These are phyloP conservation scores for Schizopygopsis malacanthus DNA, from an alignment of 2,797 vertebrate genomes.

Conservation along the genomic window DNA sequence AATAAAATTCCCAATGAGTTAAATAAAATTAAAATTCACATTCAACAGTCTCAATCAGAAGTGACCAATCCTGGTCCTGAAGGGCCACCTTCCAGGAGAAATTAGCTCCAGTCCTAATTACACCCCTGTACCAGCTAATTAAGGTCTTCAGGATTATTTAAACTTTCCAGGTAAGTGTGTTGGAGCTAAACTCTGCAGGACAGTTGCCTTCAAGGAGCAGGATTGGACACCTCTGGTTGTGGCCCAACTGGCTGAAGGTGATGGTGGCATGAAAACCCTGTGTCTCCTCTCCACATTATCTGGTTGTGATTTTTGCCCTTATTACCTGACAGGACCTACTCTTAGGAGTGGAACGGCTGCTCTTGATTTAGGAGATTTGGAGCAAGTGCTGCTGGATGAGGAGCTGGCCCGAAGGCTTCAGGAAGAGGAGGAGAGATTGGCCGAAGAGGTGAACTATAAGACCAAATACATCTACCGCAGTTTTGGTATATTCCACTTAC, in stretches of 20 bases:
- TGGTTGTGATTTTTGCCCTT: background rate
- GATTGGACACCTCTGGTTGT: background rate
- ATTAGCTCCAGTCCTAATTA: background rate
- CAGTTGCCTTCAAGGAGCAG: background rate
- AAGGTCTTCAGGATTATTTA: background rate
- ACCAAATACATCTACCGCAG: background rate
- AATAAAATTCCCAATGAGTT: background rate
- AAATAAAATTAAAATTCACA: background rate
- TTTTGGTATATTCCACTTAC: background rate
- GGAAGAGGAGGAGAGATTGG: slow-evolving; percentile 71
- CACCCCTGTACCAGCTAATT: background rate
- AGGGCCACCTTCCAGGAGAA: background rate
- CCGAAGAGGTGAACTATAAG: slow-evolving; percentile 60
- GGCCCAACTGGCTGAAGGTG: slow-evolving; percentile 6
- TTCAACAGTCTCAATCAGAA: background rate
- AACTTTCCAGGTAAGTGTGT: background rate
- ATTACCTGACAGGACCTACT: slow-evolving; percentile 55
- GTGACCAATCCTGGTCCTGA: background rate
- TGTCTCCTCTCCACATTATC: background rate
- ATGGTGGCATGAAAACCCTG: slow-evolving; percentile 33
- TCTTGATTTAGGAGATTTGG: slow-evolving; percentile 73
- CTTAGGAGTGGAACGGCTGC: slow-evolving; percentile 52
- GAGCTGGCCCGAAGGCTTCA: slow-evolving; percentile 80
- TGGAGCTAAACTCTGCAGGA: background rate
- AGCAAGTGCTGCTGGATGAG: slow-evolving; percentile 79